Conservation (phyloP, 2,113 vertebrate species). For the Microtus richardsoni region DNA sequence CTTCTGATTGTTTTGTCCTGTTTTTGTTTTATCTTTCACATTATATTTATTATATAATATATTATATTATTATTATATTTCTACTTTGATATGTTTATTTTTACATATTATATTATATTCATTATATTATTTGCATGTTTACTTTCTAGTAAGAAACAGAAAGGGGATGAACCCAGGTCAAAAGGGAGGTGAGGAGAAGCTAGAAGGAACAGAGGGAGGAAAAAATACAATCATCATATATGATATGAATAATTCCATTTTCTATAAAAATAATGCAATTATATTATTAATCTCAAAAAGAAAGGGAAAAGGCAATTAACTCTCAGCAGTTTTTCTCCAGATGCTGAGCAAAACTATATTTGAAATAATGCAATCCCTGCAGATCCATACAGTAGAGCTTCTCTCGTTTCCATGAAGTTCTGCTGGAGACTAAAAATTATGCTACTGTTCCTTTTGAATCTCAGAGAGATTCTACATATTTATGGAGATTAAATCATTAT, state of each 20-base stretch:
- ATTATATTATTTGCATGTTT: not conserved
- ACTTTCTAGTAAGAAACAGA: not conserved
- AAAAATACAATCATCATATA: not conserved
- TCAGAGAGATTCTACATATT: slow-evolving; percentile 57
- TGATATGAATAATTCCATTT: not conserved
- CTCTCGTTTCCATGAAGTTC: slow-evolving; percentile 56
- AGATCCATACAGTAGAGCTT: slow-evolving; percentile 69
- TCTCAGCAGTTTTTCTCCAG: slow-evolving; percentile 78
- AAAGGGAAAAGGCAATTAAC: slow-evolving; percentile 62
- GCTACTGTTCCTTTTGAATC: slow-evolving; percentile 72
- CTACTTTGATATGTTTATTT: not conserved
- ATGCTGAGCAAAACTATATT: slow-evolving; percentile 77
- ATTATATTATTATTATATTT: not conserved
- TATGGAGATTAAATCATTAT: slow-evolving; percentile 68
- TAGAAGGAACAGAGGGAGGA: not conserved
- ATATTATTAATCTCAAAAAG: not conserved
- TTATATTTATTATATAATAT: not conserved
- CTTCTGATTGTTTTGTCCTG: not conserved
- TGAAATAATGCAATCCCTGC: slow-evolving; percentile 80
- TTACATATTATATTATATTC: not conserved
- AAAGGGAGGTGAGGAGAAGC: fast-evolving
- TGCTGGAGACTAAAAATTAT: slow-evolving; percentile 71
- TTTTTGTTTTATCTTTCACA: not conserved
- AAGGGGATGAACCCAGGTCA: not conserved
- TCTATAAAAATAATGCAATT: not conserved